Percentiles rank a stretch among this genome's conserved stretches.
These are phyloP conservation scores for Nannobrachium achirus DNA, from an alignment of 2,113 vertebrate species.

Conservation along the genomic window DNA sequence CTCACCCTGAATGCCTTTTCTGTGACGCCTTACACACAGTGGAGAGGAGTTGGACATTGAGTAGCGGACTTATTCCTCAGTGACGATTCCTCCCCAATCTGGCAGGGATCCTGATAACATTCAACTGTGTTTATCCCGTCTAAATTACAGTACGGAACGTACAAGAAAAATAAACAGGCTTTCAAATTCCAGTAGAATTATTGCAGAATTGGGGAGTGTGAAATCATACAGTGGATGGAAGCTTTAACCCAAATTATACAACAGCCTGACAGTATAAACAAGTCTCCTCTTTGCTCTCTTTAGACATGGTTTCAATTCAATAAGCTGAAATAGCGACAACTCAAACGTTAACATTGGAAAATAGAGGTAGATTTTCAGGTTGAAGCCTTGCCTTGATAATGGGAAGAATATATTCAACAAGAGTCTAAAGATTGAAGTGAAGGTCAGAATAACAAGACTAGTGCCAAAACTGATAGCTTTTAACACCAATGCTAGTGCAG, in stretches of 20 bases:
- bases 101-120: slow-evolving; percentile 24
- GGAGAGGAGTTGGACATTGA: neutral
- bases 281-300: slow-evolving; percentile 1
- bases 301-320: neutral
- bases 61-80: neutral
- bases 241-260: neutral
- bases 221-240: too few species aligned
- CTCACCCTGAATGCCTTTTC: slow-evolving; percentile 21
- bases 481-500: slow-evolving; percentile 2
- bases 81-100: slow-evolving; percentile 35
- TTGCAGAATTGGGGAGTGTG: too few species aligned
- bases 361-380: neutral
- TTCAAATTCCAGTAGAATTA: neutral
- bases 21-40: slow-evolving; percentile 11
- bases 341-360: neutral
- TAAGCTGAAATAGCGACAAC: neutral
- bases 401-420: too few species aligned
- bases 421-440: too few species aligned
- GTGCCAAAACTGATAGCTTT: neutral
- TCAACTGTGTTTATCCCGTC: slow-evolving; percentile 30
- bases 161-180: slow-evolving; percentile 26
- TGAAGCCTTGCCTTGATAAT: too few species aligned
- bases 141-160: slow-evolving; percentile 30
- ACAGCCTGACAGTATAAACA: too few species aligned
- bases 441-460: neutral